Evolutionary conservation across 2,888 invertebrate genomes (phyloP).

Genomic region (Campoletis raptor): DNA sequence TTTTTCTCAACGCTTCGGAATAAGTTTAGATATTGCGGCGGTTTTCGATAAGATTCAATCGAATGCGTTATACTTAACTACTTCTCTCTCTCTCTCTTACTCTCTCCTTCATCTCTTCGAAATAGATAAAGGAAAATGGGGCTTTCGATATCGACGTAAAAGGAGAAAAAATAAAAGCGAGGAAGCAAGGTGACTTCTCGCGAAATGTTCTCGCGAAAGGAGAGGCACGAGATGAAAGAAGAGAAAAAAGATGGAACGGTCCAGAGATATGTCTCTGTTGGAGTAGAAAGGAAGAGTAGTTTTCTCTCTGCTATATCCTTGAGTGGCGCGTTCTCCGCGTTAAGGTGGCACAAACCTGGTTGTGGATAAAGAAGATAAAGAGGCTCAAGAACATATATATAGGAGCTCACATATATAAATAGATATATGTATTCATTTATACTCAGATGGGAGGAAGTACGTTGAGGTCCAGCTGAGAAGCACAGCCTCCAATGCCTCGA

Average conservation of each 20-base stretch:
- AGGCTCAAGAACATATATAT: slow-evolving; percentile 74
- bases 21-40: neutral
- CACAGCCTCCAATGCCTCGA: slow-evolving; percentile 57
- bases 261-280: slow-evolving; percentile 65
- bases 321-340: slow-evolving; percentile 70
- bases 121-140: slow-evolving; percentile 40
- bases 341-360: slow-evolving; percentile 75
- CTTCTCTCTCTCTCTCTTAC: neutral
- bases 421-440: neutral
- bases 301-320: slow-evolving; percentile 63
- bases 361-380: slow-evolving; percentile 82
- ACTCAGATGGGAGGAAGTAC: slow-evolving; percentile 52
- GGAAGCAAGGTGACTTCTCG: slow-evolving; percentile 31
- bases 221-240: slow-evolving; percentile 4
- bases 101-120: slow-evolving; percentile 6
- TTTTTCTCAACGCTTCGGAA: neutral
- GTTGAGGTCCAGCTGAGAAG: slow-evolving; percentile 54
- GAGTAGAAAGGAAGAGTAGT: slow-evolving; percentile 47
- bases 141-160: slow-evolving; percentile 7
- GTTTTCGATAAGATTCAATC: slow-evolving; percentile 19
- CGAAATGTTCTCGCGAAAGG: slow-evolving; percentile 27
- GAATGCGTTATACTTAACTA: slow-evolving; percentile 26
- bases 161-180: neutral
- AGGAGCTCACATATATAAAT: neutral
- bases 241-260: slow-evolving; percentile 10